Evolutionary conservation across 2,888 invertebrate genomes (phyloP).

Genomic region (Torymus auratus): DNA sequence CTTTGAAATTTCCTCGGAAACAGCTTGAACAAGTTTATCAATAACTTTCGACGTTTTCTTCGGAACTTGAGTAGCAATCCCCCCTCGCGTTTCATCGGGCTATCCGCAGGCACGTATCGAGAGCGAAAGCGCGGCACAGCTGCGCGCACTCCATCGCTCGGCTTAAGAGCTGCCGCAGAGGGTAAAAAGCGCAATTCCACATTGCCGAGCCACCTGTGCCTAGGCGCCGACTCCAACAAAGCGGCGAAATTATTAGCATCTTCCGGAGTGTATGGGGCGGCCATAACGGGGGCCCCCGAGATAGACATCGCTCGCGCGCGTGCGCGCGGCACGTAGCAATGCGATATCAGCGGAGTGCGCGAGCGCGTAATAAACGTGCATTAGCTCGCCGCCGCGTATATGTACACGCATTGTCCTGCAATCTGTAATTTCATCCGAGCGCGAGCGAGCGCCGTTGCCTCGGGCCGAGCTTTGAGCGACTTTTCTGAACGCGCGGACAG

Average conservation of each 20-base stretch:
- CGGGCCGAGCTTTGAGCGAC: neutral
- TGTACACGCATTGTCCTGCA: conserved; percentile 3
- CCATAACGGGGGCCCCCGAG: neutral
- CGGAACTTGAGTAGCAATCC: no score
- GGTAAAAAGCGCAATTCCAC: conserved; percentile 28
- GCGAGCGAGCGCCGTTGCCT: no score
- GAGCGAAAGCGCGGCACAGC: conserved; percentile 6
- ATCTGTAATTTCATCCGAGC: conserved; percentile 6
- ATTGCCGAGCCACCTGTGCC: conserved; percentile 37
- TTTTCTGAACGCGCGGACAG: conserved; percentile 2
- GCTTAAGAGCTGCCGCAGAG: conserved; percentile 11
- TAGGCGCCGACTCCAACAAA: conserved; percentile 1
- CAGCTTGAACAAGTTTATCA: no score
- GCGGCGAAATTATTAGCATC: conserved; percentile 23
- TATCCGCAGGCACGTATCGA: neutral
- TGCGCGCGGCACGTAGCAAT: neutral
- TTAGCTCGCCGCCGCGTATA: neutral
- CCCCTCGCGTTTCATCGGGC: neutral
- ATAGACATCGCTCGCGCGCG: neutral
- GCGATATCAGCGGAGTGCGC: neutral
- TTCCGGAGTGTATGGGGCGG: neutral
- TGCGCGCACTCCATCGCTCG: conserved; percentile 1
- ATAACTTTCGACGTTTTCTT: no score
- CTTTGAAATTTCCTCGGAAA: no score
- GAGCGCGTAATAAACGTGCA: conserved; percentile 13